Conservation (phyloP, 2,113 vertebrate species). For the Hirundichthys speculiger region DNA sequence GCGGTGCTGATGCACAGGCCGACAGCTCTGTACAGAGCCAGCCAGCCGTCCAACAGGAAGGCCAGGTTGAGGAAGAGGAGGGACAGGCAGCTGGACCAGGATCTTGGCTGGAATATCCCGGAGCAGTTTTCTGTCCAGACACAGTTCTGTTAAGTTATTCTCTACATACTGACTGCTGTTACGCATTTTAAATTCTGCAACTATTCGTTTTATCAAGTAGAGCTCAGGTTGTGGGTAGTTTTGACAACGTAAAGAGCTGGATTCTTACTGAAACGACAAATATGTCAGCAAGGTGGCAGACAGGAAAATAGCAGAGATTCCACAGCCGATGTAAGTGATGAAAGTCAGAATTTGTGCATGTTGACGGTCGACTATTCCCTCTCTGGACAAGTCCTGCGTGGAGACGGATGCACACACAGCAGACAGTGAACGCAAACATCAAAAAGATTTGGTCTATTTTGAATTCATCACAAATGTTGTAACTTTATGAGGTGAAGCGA, state of each 20-base stretch:
- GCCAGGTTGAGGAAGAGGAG: conserved; percentile 89
- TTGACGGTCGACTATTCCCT: conserved; percentile 46
- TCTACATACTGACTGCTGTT: too few species aligned
- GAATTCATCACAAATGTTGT: too few species aligned
- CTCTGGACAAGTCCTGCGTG: conserved; percentile 86
- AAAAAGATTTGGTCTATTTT: not conserved
- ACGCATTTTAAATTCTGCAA: too few species aligned
- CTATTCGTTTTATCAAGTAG: too few species aligned
- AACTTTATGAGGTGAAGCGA: not conserved
- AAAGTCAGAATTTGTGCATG: conserved; percentile 87
- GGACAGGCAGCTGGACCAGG: conserved; percentile 90
- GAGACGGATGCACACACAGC: not conserved
- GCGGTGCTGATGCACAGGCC: conserved; percentile 90
- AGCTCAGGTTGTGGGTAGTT: not conserved
- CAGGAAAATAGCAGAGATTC: conserved; percentile 91
- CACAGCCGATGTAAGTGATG: conserved; percentile 95
- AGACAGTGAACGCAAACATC: not conserved
- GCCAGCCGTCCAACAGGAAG: conserved; percentile 92
- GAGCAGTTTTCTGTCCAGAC: conserved; percentile 86
- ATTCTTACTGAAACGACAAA: conserved; percentile 89
- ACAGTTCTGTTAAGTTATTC: too few species aligned
- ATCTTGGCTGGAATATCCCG: conserved; percentile 96
- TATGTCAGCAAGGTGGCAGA: conserved; percentile 92
- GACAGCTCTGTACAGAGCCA: conserved; percentile 79
- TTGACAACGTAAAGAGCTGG: not conserved